phyloP scores from a whole-genome alignment of 2,888 invertebrate species.

The Ornithoptera alexandrae region DNA sequence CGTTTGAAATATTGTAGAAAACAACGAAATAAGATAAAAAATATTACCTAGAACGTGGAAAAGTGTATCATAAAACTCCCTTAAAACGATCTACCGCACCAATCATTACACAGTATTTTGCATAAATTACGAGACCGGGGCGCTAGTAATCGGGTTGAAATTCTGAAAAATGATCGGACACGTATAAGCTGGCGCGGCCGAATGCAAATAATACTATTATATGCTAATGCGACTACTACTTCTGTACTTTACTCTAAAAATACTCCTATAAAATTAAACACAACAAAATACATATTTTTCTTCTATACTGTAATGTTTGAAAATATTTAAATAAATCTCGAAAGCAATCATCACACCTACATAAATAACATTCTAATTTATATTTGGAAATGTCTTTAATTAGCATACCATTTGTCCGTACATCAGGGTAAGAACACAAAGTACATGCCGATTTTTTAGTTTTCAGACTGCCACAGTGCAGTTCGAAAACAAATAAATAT shows the following conservation, averaged over 20 bases:
- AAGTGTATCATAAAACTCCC: conserved; percentile 46
- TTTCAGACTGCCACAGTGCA: conserved; percentile 16
- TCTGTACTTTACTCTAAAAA: conserved; percentile 45
- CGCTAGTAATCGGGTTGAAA: conserved; percentile 57
- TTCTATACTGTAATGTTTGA: too few relatives aligned
- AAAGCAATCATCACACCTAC: too few relatives aligned
- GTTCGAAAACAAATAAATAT: conserved; percentile 28
- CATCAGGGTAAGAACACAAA: background rate
- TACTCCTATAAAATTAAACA: too few relatives aligned
- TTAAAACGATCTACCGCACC: conserved; percentile 46
- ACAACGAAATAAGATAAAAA: conserved; percentile 32
- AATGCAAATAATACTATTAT: conserved; percentile 77
- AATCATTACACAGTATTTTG: conserved; percentile 70
- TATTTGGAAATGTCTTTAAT: background rate
- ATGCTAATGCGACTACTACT: conserved; percentile 71
- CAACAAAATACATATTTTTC: too few relatives aligned
- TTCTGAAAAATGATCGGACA: conserved; percentile 70
- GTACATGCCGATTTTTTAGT: conserved; percentile 8
- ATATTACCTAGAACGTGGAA: conserved; percentile 40
- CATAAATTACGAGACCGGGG: conserved; percentile 65
- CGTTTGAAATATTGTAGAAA: conserved; percentile 2
- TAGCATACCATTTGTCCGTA: background rate
- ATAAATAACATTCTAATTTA: too few relatives aligned
- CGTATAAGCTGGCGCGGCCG: conserved; percentile 61
- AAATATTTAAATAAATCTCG: too few relatives aligned